Evolutionary conservation across 2,888 invertebrate genomes (phyloP).

Genomic region (Endomychus coccineus): DNA sequence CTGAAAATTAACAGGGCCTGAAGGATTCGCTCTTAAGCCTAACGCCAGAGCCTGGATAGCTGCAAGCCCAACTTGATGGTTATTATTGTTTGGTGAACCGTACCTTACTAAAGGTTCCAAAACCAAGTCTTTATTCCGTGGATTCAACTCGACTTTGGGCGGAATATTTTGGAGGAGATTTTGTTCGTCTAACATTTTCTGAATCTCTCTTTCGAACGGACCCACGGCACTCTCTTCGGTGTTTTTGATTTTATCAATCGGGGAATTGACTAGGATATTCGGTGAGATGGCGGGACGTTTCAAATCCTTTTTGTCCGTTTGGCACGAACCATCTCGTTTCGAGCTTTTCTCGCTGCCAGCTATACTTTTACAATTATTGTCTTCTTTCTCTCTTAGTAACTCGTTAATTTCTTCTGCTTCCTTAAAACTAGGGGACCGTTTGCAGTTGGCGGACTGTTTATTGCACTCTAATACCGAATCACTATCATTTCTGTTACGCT

Average conservation of each 20-base stretch:
- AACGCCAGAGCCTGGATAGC: constrained; percentile 68
- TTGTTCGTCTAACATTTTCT: constrained; percentile 68
- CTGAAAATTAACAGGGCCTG: constrained; percentile 40
- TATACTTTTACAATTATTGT: constrained; percentile 44
- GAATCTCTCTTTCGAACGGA: constrained; percentile 74
- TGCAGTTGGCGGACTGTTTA: constrained; percentile 39
- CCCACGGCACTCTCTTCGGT: constrained; percentile 47
- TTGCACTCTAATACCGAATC: constrained; percentile 42
- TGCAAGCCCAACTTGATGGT: constrained; percentile 69
- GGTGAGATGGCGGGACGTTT: constrained; percentile 48
- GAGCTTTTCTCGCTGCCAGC: constrained; percentile 50
- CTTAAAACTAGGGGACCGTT: constrained; percentile 43
- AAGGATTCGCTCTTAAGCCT: constrained; percentile 41
- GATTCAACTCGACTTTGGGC: constrained; percentile 53
- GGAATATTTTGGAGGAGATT: constrained; percentile 56
- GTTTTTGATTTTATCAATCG: constrained; percentile 48
- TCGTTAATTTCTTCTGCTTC: constrained; percentile 42
- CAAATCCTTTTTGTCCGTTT: constrained; percentile 59
- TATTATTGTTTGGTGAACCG: constrained; percentile 50
- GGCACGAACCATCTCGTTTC: constrained; percentile 58
- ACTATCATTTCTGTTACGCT: constrained; percentile 37
- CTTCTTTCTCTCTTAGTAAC: constrained; percentile 39
- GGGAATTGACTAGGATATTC: constrained; percentile 42
- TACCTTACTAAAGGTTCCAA: constrained; percentile 42
- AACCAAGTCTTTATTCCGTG: constrained; percentile 55